Percentiles rank a stretch among this genome's conserved stretches.
Evolutionary conservation across 1,140 invertebrate species (phyloP).

Genomic region (Calephelis nemesis): DNA sequence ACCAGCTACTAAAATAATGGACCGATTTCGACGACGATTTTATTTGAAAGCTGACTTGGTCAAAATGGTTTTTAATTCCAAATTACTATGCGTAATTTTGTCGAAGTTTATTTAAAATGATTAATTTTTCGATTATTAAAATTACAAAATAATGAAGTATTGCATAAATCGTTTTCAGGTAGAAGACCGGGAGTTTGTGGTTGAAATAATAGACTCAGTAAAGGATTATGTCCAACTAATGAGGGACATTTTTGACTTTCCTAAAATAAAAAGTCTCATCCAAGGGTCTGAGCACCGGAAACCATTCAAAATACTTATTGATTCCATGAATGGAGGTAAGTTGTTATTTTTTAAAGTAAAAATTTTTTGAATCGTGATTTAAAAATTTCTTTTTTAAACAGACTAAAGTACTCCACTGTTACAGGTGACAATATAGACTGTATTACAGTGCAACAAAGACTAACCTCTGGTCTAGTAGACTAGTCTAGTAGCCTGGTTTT

Average conservation of each 20-base stretch:
- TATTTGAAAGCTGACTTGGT: too few species aligned
- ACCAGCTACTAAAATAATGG: too few species aligned
- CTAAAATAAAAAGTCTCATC: conserved; percentile 87
- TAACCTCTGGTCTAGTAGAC: too few species aligned
- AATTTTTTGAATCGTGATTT: too few species aligned
- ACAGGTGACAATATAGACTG: too few species aligned
- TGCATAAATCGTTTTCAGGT: conserved; percentile 74
- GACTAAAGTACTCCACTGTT: too few species aligned
- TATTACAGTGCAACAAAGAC: too few species aligned
- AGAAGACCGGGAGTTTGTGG: conserved; percentile 87
- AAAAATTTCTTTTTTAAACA: too few species aligned
- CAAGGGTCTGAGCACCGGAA: conserved; percentile 82
- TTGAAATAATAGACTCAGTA: conserved; percentile 96
- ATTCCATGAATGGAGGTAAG: conserved; percentile 96
- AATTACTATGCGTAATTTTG: not conserved
- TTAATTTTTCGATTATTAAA: not conserved
- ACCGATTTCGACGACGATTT: too few species aligned
- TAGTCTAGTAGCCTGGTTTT: too few species aligned
- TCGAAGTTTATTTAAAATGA: conserved; percentile 13
- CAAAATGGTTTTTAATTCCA: too few species aligned
- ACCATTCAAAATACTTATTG: conserved; percentile 92
- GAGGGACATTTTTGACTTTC: conserved; percentile 99
- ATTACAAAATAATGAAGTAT: too few species aligned
- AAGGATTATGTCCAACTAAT: conserved; percentile 94
- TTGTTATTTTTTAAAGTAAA: not conserved